A percentile compares a stretch with the other conserved stretches of the same genome.
These are phyloP conservation scores for Leptinotarsa peninsularis DNA, from an alignment of 2,888 invertebrate species.

Conservation along the genomic window DNA sequence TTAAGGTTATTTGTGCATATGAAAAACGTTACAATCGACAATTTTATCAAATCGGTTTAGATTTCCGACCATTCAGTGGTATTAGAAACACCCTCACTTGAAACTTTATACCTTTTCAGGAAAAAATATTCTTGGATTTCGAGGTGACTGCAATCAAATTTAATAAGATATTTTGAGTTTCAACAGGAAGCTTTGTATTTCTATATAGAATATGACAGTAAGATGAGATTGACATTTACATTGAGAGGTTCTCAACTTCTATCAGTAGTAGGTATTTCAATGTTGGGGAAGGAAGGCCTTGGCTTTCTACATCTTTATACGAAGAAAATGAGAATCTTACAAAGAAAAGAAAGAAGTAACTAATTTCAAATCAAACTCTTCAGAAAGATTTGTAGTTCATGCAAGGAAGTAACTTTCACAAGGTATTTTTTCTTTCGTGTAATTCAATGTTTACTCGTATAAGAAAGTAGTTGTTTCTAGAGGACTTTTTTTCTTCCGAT, in stretches of 20 bases:
- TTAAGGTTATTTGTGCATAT: conserved; percentile 56
- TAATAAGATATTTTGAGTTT: conserved; percentile 13
- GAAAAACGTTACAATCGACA: conserved; percentile 58
- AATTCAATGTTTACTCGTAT: too few species aligned
- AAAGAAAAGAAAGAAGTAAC: too few species aligned
- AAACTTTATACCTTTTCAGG: conserved; percentile 33
- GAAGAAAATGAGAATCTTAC: too few species aligned
- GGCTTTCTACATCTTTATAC: too few species aligned
- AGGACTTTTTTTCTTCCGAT: too few species aligned
- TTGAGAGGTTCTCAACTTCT: background rate
- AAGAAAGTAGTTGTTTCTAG: too few species aligned
- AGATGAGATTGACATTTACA: background rate
- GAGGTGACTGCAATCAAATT: conserved; percentile 19
- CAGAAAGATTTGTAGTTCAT: too few species aligned
- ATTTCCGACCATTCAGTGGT: conserved; percentile 32
- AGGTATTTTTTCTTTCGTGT: too few species aligned
- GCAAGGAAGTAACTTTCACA: too few species aligned
- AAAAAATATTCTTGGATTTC: conserved; percentile 17
- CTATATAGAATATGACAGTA: background rate
- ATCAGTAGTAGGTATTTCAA: too few species aligned
- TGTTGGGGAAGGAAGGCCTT: too few species aligned
- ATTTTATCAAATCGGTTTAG: conserved; percentile 42
- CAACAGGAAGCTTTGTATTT: background rate
- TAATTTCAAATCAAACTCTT: too few species aligned
- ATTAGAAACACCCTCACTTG: conserved; percentile 40